Evolutionary conservation across 2,888 invertebrate genomes (phyloP), one percentile per base, ranked within the genome.

Genomic region (Microctonus hyperodae): DNA sequence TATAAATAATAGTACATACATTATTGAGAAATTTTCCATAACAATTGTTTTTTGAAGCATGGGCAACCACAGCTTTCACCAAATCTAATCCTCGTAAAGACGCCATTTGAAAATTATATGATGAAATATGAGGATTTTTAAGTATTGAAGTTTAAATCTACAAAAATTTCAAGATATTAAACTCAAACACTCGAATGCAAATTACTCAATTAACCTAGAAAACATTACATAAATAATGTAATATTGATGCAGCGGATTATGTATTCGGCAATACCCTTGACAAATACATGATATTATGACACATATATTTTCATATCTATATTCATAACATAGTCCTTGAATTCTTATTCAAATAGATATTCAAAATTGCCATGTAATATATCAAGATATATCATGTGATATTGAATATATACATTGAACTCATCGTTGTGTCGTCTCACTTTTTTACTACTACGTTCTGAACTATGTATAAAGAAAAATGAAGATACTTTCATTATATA

Each of bases 11-110:
- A 61, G 56, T 11, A 74, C 77, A 77, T 72, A 88, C 88, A 75
- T 86, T 85, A 71, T 85, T 83, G 70, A 88, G 74, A 37, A 84
- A 83, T 35, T 78, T 81, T 50, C 85, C 87, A 69, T 85, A 87
- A 9, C 84, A 84, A 2, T 84, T 83, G 0, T 82, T 70, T 40
- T 82, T 82, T 1, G 76, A 53, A 0, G 83, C 68, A 66, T 62
- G 78, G 7, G 85, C 81, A 1, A 85, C 73, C 7, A 86, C n/a
- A 37, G 74, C 65, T 76, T 83, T 86, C 0, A 86, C 64, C 22
- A 86, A 74, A 58, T 85, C 83, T 1, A 84, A 64, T 23, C 82
- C 81, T 5, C 69, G 73, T n/a, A n/a, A n/a, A 31, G 76, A 78
- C 0, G 73, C 67, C 72, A 63, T 65, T 71, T n/a, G 50, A 48